Evolutionary conservation across 2,113 vertebrate species (phyloP).

Genomic region (Cephalophus harveyi): DNA sequence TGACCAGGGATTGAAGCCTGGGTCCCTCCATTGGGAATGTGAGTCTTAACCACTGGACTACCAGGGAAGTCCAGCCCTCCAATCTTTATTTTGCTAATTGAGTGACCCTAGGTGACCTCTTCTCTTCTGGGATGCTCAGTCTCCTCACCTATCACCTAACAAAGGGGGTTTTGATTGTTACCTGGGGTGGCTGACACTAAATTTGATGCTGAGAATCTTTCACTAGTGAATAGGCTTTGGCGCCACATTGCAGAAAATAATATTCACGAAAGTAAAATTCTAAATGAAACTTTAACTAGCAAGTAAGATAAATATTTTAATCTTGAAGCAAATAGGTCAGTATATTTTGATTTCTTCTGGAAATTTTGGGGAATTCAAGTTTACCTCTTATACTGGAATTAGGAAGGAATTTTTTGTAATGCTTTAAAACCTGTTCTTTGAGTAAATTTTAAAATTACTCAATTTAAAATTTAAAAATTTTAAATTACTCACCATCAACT

Average conservation of each 20-base stretch:
- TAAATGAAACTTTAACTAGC: neutral
- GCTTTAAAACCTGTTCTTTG: neutral
- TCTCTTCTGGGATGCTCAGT: neutral
- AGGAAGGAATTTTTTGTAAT: neutral
- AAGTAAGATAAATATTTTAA: neutral
- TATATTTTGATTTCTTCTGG: neutral
- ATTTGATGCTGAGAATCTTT: neutral
- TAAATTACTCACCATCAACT: neutral
- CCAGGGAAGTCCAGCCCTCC: neutral
- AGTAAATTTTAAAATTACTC: neutral
- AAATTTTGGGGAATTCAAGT: neutral
- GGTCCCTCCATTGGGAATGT: neutral
- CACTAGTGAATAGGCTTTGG: neutral
- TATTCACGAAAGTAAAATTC: neutral
- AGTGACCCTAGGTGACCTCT: neutral
- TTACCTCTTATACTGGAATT: neutral
- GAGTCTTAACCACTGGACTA: neutral
- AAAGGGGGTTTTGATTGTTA: neutral
- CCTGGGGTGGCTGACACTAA: neutral
- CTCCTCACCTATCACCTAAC: neutral
- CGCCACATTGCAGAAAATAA: neutral
- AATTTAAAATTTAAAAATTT: no score
- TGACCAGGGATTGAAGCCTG: neutral
- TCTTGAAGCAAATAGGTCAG: neutral
- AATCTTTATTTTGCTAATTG: neutral